These are phyloP conservation scores for Pseudochromis fuscus DNA, from an alignment of 2,797 vertebrate species.

Conservation along the genomic window DNA sequence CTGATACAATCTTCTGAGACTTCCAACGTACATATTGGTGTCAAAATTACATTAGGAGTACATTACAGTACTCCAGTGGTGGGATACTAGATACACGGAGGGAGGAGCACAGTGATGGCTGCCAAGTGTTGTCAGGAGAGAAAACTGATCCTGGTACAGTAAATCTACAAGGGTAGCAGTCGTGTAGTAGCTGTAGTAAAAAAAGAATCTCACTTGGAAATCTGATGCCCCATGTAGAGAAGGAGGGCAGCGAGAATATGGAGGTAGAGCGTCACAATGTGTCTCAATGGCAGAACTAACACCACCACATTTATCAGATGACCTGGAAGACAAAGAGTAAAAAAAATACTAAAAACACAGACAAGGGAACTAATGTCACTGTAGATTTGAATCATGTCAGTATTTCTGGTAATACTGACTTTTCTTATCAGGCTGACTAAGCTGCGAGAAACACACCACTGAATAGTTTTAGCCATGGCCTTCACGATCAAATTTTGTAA, in stretches of 20 bases:
- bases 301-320: slow-evolving; percentile 87
- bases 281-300: slow-evolving; percentile 85
- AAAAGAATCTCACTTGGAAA: slow-evolving; percentile 85
- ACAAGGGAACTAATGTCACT: too few relatives aligned
- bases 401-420: neutral
- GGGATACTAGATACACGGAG: neutral
- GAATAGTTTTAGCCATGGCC: too few relatives aligned
- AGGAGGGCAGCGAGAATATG: slow-evolving; percentile 86
- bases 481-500: neutral
- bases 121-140: neutral
- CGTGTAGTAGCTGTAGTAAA: neutral
- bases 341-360: too few relatives aligned
- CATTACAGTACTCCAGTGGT: neutral
- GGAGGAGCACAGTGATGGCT: neutral
- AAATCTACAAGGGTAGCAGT: neutral
- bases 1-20: too few relatives aligned
- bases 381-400: too few relatives aligned
- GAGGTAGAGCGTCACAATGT: slow-evolving; percentile 89
- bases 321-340: slow-evolving; percentile 78
- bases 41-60: too few relatives aligned
- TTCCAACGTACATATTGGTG: too few relatives aligned
- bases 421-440: neutral
- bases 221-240: slow-evolving; percentile 87
- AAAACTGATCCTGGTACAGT: slow-evolving; percentile 15
- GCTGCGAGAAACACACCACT: neutral